Conservation (phyloP, 2,888 invertebrate genomes). For the Stenodema calcarata region DNA sequence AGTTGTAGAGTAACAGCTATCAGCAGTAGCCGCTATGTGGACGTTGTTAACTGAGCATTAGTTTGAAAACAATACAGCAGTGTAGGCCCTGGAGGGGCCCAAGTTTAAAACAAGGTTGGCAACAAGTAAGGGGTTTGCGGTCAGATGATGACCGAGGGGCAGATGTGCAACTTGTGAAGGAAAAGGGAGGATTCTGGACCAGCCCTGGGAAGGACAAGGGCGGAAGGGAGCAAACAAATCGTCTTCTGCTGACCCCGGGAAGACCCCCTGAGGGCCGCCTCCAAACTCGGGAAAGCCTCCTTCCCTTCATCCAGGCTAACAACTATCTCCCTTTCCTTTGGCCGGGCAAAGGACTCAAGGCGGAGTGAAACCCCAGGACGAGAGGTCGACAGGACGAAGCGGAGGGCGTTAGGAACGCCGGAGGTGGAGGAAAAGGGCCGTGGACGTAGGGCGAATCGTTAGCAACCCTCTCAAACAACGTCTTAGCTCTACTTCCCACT, state of each 20-base stretch:
- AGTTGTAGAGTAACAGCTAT: constrained; percentile 25
- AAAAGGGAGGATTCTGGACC: constrained; percentile 8
- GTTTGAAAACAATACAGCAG: constrained; percentile 38
- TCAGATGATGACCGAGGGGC: constrained; percentile 52
- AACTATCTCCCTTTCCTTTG: constrained; percentile 11
- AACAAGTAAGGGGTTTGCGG: constrained; percentile 51
- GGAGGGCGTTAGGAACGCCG: background rate
- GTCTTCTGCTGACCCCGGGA: constrained; percentile 46
- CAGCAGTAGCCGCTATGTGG: constrained; percentile 36
- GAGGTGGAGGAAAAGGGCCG: background rate
- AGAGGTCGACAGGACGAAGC: background rate
- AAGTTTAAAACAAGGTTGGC: constrained; percentile 51
- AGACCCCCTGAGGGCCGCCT: constrained; percentile 22
- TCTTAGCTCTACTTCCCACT: constrained; percentile 30
- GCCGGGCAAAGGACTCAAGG: background rate
- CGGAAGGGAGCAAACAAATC: constrained; percentile 44
- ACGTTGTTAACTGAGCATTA: constrained; percentile 28
- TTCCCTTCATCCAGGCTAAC: constrained; percentile 1
- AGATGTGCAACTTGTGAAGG: constrained; percentile 51
- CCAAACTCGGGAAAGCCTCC: background rate
- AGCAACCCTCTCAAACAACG: constrained; percentile 35
- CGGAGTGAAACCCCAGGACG: background rate
- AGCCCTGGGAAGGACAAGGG: background rate
- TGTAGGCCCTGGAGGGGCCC: constrained; percentile 8
- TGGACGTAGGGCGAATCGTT: constrained; percentile 29